Evolutionary conservation across 2,888 invertebrate species (phyloP).

Genomic region (Brachyptera putata): DNA sequence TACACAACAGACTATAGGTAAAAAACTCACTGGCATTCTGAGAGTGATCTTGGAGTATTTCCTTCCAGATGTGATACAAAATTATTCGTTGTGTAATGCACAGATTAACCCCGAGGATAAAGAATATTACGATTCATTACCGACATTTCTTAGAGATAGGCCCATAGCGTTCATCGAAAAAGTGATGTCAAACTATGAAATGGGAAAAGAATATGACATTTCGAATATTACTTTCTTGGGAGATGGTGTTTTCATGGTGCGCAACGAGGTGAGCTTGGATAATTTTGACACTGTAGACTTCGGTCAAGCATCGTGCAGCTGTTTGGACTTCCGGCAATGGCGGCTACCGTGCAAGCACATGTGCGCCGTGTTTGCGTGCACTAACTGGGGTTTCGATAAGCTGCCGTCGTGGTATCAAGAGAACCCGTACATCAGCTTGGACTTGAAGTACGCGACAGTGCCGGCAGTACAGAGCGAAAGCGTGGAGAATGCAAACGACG

Average conservation of each 20-base stretch:
- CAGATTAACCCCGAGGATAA: background rate
- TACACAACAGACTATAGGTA: background rate
- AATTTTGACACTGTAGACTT: slow-evolving; percentile 4
- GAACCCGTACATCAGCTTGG: slow-evolving; percentile 8
- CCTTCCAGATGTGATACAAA: background rate
- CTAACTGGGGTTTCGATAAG: slow-evolving; percentile 10
- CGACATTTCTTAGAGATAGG: background rate
- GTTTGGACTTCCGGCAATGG: slow-evolving; percentile 1
- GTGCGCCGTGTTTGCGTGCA: slow-evolving; percentile 13
- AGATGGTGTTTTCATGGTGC: slow-evolving; percentile 7
- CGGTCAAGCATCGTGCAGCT: background rate
- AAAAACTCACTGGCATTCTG: slow-evolving; percentile 14
- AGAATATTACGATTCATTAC: background rate
- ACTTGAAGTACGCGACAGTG: background rate
- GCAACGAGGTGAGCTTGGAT: background rate
- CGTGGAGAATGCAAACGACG: too few relatives aligned
- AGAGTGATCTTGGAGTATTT: background rate
- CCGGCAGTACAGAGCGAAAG: too few relatives aligned
- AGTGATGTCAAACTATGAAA: background rate
- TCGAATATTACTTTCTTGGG: background rate
- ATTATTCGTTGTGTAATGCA: background rate
- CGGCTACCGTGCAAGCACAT: slow-evolving; percentile 15
- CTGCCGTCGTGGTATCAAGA: background rate
- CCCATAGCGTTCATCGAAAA: background rate
- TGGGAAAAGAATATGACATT: background rate